Base-by-base conservation (phyloP, 2,888 invertebrate species). In the Unio delphinus region DNA sequence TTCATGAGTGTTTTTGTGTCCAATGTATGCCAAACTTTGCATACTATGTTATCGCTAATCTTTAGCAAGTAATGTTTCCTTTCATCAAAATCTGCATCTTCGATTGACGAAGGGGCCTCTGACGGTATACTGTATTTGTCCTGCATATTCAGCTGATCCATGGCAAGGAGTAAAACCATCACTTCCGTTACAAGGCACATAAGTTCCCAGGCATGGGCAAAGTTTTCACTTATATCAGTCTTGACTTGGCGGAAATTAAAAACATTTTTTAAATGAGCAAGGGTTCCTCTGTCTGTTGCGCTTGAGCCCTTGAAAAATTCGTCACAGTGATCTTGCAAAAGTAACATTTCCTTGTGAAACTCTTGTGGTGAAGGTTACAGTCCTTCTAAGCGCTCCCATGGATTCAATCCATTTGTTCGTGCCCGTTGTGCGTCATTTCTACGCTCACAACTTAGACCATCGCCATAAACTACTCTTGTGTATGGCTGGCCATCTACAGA, bases 311-410 rank as follows among this genome's bases (percentile, higher is more conserved):
- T 72, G 60, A 68, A 72, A 23, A 72, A 76, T 6, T 55, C 66
- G 28, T 72, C 70, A 67, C 45, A 76, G 26, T 68, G 69, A 54
- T 76, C 73, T 61, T 76, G 68, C 26, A 74, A 59, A 4, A 74
- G 65, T 20, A 76, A n/a, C 70, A 72, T 74, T 61, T 74, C 72
- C 57, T 76, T 73, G 64, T 74, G 72, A 62, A 76, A 76, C 63
- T 74, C 73, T 62, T 76, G 76, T 17, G 65, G 64, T 28, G 69
- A 65, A 23, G 76, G 74, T 64, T 75, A 63, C 20, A 72, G 26
- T 8, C 70, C 72, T 55, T 74, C 76, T 1, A 73, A 60, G 54
- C 74, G 45, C n/a, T 72, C 76, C 56, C 58, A 58, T 15, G 63
- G 60, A n/a, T 64, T 61, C 7, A 73, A 55, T 18, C 72, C 70